Evolutionary conservation across 2,797 vertebrate genomes (phyloP), one percentile per base, ranked within the genome.

Genomic region (Cryptoblepharus egeriae): DNA sequence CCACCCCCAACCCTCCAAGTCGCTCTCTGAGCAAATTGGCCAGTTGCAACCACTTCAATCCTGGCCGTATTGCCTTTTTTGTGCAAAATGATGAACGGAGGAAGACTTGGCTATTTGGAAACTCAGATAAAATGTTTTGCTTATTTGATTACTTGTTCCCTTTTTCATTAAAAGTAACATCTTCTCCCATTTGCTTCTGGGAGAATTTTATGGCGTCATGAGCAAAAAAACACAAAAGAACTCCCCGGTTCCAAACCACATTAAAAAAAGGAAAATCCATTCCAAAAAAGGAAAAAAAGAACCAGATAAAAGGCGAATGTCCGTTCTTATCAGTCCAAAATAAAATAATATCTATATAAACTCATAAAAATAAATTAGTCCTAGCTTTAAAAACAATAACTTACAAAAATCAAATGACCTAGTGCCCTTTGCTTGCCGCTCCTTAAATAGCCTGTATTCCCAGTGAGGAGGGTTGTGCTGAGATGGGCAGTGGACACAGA

Each of bases 321-420:
- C 24, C 35, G 57, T 65, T 67, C 52, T 83, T 67, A 80, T 65
- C 45, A 70, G 58, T 93, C 81, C 86, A 93, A 94, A 93, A 94
- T 93, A 94, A 93, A 83, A 84, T 37, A 37, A 95, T 95, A 92
- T 95, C 93, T 95, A 90, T 88, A 32, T 60, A 74, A 45, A 68
- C 26, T 58, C 77, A 52, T 63, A 79, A 79, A 79, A 74, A 84
- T 61, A 84, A 84, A 79, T 79, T 74, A 84, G 24, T 39, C 28
- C 70, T 68, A 49, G 63, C 39, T 84, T 84, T n/a, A 77, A 81
- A 83, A 76, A 84, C 12, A 77, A 85, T 60, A 73, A 81, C 49
- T 72, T 72, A 81, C 39, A 78, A 85, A 78, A 81, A 77, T 49
- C 32, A 20, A 60, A 67, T 74, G 30, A 81, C 45, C 58, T 12